Percentiles rank a stretch among this genome's conserved stretches.
phyloP scores from a whole-genome alignment of 2,888 invertebrate genomes.

The Drosophila mimetica region DNA sequence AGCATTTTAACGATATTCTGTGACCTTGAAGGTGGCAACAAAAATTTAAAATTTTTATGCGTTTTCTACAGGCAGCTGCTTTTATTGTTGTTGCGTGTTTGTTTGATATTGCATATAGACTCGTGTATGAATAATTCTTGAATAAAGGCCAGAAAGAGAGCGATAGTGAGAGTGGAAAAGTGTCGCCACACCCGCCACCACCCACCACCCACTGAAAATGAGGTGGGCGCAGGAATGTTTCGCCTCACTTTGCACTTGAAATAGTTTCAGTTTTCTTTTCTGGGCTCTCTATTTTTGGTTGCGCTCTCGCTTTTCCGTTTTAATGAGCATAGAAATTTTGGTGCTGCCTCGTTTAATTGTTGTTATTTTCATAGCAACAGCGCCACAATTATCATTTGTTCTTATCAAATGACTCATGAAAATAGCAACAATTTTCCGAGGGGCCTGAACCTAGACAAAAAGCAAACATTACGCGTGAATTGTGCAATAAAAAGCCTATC shows the following conservation, averaged over 20 bases:
- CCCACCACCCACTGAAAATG: conserved; percentile 10
- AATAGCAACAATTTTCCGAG: conserved; percentile 31
- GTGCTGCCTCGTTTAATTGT: conserved; percentile 39
- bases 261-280: conserved; percentile 50
- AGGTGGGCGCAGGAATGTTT: conserved; percentile 29
- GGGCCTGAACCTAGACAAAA: conserved; percentile 6
- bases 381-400: conserved; percentile 52
- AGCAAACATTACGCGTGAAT: conserved; percentile 50
- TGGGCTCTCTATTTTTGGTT: neutral
- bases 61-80: conserved; percentile 17
- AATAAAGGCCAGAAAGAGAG: conserved; percentile 18
- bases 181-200: conserved; percentile 6
- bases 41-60: conserved; percentile 23
- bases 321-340: conserved; percentile 24
- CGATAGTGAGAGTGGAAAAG: conserved; percentile 12
- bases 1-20: conserved; percentile 54
- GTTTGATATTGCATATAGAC: conserved; percentile 39
- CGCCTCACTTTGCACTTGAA: conserved; percentile 65
- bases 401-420: conserved; percentile 73
- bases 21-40: conserved; percentile 59
- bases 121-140: conserved; percentile 22
- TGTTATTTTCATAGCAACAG: conserved; percentile 35
- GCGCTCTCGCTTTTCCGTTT: conserved; percentile 18
- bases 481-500: conserved; percentile 58
- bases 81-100: conserved; percentile 12